Evolutionary conservation across 2,113 vertebrate genomes (phyloP), one percentile per base, ranked within the genome.

Genomic region (Petromus typicus): DNA sequence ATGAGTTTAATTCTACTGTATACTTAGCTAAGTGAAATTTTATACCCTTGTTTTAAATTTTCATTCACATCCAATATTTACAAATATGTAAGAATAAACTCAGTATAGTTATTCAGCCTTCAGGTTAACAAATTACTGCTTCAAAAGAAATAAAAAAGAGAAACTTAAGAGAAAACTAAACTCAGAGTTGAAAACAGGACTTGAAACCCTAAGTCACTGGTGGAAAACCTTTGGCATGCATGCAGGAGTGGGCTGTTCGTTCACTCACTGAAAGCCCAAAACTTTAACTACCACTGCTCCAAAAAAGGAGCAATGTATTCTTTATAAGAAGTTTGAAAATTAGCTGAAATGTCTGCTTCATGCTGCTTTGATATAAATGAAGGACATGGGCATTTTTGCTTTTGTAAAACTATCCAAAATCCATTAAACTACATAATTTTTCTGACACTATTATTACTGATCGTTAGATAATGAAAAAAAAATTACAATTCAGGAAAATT

Each of bases 401-500:
- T 56, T 59, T 34, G 64, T 91, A 93, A 45, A 81, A 73, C 32
- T 86, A 11, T 54, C 23, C 59, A 51, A 76, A 96, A 91, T 14
- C 7, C 22, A 96, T 83, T 43, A 86, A 81, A 67, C 30, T 59
- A 91, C 8, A 13, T 4, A 80, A 63, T 4, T 34, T 89, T 92
- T 87, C 45, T 56, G 43, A 89, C 40, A 45, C 48, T 92, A 88
- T 86, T 96, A 95, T 80, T 94, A 82, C 59, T 96, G 48, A 89
- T 87, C 34, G 92, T 91, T 96, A 95, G 94, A 93, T 66, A 3
- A 57, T 89, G 22, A 82, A 73, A 90, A 97, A 95, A 89, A 97
- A 95, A 56, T 16, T 10, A 0, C 40, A 86, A 79, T 66, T 83
- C 57, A 89, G 9, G 48, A 92, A 81, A 80, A 91, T 40, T 81